Conservation (phyloP, 92 coral and sea anemone genomes). For the Plumapathes pennacea region DNA sequence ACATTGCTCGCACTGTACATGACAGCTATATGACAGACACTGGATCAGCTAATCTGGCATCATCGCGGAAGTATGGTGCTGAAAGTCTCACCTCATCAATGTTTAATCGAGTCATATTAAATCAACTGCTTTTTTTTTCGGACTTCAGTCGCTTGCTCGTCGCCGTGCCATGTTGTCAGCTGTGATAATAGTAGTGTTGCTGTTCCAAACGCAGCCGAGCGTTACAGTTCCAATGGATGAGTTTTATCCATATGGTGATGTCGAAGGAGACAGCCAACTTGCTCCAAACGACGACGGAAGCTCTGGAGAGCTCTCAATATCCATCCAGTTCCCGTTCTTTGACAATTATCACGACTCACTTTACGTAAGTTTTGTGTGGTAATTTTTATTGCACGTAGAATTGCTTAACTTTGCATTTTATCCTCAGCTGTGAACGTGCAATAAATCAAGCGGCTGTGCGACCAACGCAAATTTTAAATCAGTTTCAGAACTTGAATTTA, state of each 20-base stretch:
- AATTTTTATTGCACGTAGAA: neutral
- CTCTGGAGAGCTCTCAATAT: slow-evolving; percentile 47
- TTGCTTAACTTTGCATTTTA: neutral
- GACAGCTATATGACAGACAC: too few relatives aligned
- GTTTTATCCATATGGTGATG: slow-evolving; percentile 63
- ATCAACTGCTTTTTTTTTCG: too few relatives aligned
- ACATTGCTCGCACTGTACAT: too few relatives aligned
- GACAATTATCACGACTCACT: slow-evolving; percentile 63
- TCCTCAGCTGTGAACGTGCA: too few relatives aligned
- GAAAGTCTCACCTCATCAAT: too few relatives aligned
- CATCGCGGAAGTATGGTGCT: too few relatives aligned
- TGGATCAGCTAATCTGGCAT: too few relatives aligned
- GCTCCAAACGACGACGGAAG: slow-evolving; percentile 64
- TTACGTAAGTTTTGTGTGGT: slow-evolving; percentile 42
- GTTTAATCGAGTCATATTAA: too few relatives aligned
- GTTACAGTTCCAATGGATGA: slow-evolving; percentile 34
- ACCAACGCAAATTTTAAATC: neutral
- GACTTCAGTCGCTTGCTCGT: too few relatives aligned
- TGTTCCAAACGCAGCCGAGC: too few relatives aligned
- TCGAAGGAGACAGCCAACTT: slow-evolving; percentile 31
- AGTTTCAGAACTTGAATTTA: neutral
- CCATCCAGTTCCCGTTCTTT: slow-evolving; percentile 67
- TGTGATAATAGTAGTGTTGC: too few relatives aligned
- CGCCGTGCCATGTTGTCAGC: too few relatives aligned
- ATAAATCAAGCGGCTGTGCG: neutral